Conservation (phyloP, 2,888 invertebrate species). For the Sphaerophoria rueppellii region DNA sequence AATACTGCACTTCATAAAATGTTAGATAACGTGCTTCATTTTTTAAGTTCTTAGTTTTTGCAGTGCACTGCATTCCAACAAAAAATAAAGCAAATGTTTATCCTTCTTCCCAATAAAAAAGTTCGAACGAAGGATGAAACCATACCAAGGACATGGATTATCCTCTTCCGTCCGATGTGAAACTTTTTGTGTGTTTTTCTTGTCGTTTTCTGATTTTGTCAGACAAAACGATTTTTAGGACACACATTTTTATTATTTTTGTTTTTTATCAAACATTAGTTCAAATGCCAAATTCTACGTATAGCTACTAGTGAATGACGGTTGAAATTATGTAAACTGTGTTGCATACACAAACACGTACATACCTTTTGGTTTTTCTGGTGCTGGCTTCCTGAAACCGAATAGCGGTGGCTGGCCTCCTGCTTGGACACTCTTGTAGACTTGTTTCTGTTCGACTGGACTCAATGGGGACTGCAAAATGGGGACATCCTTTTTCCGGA, state of each 20-base stretch:
- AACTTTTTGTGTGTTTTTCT: constrained; percentile 1
- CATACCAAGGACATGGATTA: constrained; percentile 21
- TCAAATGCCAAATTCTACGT: not conserved
- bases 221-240: constrained; percentile 32
- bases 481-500: constrained; percentile 88
- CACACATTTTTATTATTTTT: constrained; percentile 24
- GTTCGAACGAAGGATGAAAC: constrained; percentile 28
- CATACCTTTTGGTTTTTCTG: constrained; percentile 90
- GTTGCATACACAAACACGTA: constrained; percentile 30
- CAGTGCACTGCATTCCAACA: constrained; percentile 53
- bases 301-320: not conserved
- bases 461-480: constrained; percentile 86
- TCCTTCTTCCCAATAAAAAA: constrained; percentile 18
- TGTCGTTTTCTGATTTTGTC: constrained; percentile 28
- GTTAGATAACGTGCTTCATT: constrained; percentile 67
- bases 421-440: constrained; percentile 94
- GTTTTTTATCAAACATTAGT: constrained; percentile 1
- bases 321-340: not conserved
- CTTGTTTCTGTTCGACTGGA: constrained; percentile 91
- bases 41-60: constrained; percentile 29
- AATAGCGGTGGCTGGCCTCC: constrained; percentile 97
- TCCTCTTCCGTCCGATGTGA: constrained; percentile 11
- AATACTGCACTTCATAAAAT: constrained; percentile 47
- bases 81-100: constrained; percentile 29
- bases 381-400: constrained; percentile 95